These are phyloP conservation scores for Turritopsis dohrnii DNA, from an alignment of 30 jellyfish, hydroid and myxozoan species.

Conservation along the genomic window DNA sequence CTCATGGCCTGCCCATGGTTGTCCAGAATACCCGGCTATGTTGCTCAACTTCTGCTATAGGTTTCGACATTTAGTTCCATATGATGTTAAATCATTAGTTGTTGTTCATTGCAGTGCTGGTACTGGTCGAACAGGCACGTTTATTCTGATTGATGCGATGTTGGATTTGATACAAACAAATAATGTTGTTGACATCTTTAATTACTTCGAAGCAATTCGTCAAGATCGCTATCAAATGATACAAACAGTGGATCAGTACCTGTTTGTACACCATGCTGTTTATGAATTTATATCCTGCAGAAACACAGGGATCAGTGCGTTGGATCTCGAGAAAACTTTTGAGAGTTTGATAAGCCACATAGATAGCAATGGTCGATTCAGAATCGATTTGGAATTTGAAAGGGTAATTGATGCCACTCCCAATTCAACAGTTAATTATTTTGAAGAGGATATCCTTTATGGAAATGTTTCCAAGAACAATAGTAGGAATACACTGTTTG, in stretches of 20 bases:
- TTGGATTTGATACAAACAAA: constrained; percentile 42
- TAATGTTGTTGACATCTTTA: constrained; percentile 67
- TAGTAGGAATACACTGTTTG: neutral
- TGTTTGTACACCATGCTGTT: constrained; percentile 27
- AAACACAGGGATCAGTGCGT: constrained; percentile 5
- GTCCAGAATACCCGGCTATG: constrained; percentile 75
- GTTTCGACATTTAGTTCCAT: constrained; percentile 51
- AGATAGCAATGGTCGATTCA: neutral
- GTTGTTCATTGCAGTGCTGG: constrained; percentile 99
- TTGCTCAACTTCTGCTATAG: constrained; percentile 70
- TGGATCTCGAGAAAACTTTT: neutral
- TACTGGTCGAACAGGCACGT: constrained; percentile 90
- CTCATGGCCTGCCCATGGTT: constrained; percentile 96
- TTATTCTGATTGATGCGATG: constrained; percentile 69
- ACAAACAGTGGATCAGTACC: constrained; percentile 58
- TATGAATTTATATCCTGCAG: constrained; percentile 29
- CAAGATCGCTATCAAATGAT: constrained; percentile 80
- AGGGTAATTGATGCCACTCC: neutral
- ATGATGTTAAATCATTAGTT: constrained; percentile 55
- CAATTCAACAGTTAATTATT: neutral
- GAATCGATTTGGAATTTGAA: constrained; percentile 10
- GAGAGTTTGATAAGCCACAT: neutral
- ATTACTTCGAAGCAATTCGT: constrained; percentile 84
- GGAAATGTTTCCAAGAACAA: constrained; percentile 14
- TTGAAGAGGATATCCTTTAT: neutral